These are phyloP conservation scores for Pseudomugil gertrudae DNA, from an alignment of 2,797 vertebrate species.

Conservation along the genomic window DNA sequence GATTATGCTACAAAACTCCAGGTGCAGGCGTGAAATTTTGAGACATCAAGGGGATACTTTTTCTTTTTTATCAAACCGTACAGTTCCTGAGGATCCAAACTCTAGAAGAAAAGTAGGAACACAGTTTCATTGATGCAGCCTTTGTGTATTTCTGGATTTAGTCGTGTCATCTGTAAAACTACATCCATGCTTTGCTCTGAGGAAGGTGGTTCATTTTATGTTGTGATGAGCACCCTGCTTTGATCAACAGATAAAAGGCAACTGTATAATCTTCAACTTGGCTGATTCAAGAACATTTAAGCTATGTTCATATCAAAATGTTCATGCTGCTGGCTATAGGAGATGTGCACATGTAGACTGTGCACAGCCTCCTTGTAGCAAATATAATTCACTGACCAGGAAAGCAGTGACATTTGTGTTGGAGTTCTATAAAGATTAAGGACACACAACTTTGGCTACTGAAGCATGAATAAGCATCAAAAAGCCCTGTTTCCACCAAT, in stretches of 20 bases:
- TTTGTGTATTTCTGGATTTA: not conserved
- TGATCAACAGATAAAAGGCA: not conserved
- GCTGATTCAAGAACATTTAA: not conserved
- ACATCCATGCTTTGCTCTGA: not conserved
- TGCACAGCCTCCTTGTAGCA: not conserved
- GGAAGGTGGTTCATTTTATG: not conserved
- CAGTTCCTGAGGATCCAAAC: not conserved
- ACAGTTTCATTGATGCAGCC: not conserved
- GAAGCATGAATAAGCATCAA: not conserved
- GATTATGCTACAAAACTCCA: not conserved
- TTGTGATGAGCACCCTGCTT: not conserved
- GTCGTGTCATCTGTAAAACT: not conserved
- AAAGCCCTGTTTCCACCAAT: not conserved
- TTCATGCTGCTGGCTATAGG: not conserved
- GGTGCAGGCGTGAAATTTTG: not conserved
- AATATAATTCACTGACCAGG: not conserved
- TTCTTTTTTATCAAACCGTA: not conserved
- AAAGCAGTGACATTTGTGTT: not conserved
- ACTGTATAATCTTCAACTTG: not conserved
- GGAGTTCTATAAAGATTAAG: not conserved
- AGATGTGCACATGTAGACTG: not conserved
- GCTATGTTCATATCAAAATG: not conserved
- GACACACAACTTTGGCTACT: not conserved
- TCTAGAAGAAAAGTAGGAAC: not conserved
- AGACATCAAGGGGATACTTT: not conserved